Evolutionary conservation across 2,797 vertebrate genomes (phyloP), one percentile per base, ranked within the genome.

Genomic region (Eptatretus atami): DNA sequence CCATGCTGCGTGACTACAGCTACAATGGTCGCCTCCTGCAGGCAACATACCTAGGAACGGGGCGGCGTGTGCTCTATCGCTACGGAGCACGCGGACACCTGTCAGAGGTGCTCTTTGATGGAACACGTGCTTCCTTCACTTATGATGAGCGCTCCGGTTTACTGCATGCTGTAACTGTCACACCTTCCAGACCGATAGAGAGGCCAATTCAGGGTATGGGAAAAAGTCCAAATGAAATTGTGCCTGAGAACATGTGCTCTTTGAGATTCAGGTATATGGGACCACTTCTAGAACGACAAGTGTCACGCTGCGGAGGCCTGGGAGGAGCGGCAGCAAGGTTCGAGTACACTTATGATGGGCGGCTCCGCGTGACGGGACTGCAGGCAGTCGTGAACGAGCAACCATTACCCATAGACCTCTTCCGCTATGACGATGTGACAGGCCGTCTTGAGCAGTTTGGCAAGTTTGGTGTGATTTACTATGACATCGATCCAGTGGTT

Each of bases 371-470:
- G 67, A 95, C 90, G 69, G 96, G 88, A 65, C 83, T 99, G 76
- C 92, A 99, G 68, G 90, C 86, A 0, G 92, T 99, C 69, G 95
- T 99, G 77, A 96, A 99, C 15, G 92, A 99, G 71, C 95, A 84
- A 0, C 92, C 92, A 0, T 66, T 99, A 65, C 92, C 92, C 66
- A 99, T 99, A 13, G 92, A 99, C 67, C 80, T 99, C 6, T 96
- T 93, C 70, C 92, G 96, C 74, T 99, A 93, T 53, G 90, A 99
- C 1, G 92, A 99, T 71, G 93, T 99, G 71, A 96, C 92, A 1
- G 92, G 92, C 52, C 96, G 96, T 70, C 77, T 98, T 1, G 92
- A 98, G 69, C 92, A 98, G 73, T 96, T 96, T 54, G 92, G 92
- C 63, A 98, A 98, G 72, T 98, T 98, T 10, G 92, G 92, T 11